These are phyloP conservation scores for Tragelaphus eurycerus DNA, from an alignment of 2,797 vertebrate genomes.

Conservation along the genomic window DNA sequence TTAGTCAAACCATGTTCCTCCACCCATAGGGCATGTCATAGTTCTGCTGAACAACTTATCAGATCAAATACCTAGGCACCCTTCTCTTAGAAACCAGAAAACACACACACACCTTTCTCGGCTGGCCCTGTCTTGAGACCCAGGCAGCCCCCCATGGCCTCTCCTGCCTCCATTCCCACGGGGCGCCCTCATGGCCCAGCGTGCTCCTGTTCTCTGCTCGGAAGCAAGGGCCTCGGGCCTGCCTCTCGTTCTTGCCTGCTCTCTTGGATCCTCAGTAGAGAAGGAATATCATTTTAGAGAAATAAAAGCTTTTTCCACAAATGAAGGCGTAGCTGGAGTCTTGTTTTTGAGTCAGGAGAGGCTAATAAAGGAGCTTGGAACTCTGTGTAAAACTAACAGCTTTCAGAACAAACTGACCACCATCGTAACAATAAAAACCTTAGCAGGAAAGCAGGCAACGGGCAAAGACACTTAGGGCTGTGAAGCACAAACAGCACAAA, in stretches of 20 bases:
- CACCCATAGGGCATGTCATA: not conserved
- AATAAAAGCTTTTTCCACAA: not conserved
- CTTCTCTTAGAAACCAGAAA: not conserved
- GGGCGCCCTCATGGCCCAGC: not conserved
- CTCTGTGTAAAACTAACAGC: too few species aligned
- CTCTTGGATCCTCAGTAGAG: not conserved
- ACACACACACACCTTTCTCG: not conserved
- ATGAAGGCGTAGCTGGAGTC: not conserved
- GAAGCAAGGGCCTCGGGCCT: not conserved
- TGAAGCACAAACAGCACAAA: not conserved
- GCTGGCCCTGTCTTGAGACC: not conserved
- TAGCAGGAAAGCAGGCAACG: not conserved
- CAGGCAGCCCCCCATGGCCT: not conserved
- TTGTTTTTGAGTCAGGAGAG: not conserved
- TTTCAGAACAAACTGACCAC: not conserved
- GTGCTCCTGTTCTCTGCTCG: not conserved
- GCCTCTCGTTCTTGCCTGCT: not conserved
- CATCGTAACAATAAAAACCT: not conserved
- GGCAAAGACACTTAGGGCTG: not conserved
- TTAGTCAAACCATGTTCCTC: not conserved
- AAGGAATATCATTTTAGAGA: not conserved
- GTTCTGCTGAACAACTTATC: not conserved
- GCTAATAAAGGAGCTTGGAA: rapidly evolving
- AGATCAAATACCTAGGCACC: not conserved
- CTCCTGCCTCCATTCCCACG: not conserved